Evolutionary conservation across 2,888 invertebrate genomes (phyloP).

Genomic region (Nomada fabriciana): DNA sequence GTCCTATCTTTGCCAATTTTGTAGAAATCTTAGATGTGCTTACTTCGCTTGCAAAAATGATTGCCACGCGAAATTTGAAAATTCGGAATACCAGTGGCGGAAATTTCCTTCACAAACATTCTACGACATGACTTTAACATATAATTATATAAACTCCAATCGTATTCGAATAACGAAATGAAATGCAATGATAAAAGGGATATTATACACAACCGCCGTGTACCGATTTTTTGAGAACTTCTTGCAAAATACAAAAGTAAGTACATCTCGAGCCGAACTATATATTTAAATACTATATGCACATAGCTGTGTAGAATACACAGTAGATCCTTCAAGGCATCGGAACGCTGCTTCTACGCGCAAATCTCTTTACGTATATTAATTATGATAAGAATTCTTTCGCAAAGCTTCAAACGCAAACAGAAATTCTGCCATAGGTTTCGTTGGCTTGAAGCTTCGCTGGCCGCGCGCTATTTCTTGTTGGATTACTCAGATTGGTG

Average conservation of each 20-base stretch:
- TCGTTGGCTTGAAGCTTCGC: slow-evolving; percentile 73
- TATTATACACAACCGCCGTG: not conserved
- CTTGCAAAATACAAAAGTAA: slow-evolving; percentile 56
- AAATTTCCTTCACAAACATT: not conserved
- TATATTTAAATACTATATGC: slow-evolving; percentile 31
- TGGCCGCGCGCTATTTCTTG: slow-evolving; percentile 75
- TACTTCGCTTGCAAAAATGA: slow-evolving; percentile 62
- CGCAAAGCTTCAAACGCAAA: slow-evolving; percentile 64
- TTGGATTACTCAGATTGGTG: slow-evolving; percentile 80
- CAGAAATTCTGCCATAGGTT: slow-evolving; percentile 30
- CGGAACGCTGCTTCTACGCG: slow-evolving; percentile 70
- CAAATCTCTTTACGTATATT: slow-evolving; percentile 45
- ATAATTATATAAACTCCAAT: not conserved
- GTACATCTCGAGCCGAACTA: slow-evolving; percentile 49
- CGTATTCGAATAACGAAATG: too few species aligned
- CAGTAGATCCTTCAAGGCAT: slow-evolving; percentile 62
- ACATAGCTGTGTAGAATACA: slow-evolving; percentile 46
- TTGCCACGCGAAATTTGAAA: slow-evolving; percentile 5
- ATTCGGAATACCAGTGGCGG: too few species aligned
- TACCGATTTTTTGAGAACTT: slow-evolving; percentile 39
- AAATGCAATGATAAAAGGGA: not conserved
- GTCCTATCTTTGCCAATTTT: slow-evolving; percentile 63
- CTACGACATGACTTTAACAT: not conserved
- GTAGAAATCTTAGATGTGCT: slow-evolving; percentile 50
- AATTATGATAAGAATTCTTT: slow-evolving; percentile 47